phyloP scores from a whole-genome alignment of 2,113 vertebrate genomes.

The Oreotrochilus melanogaster region DNA sequence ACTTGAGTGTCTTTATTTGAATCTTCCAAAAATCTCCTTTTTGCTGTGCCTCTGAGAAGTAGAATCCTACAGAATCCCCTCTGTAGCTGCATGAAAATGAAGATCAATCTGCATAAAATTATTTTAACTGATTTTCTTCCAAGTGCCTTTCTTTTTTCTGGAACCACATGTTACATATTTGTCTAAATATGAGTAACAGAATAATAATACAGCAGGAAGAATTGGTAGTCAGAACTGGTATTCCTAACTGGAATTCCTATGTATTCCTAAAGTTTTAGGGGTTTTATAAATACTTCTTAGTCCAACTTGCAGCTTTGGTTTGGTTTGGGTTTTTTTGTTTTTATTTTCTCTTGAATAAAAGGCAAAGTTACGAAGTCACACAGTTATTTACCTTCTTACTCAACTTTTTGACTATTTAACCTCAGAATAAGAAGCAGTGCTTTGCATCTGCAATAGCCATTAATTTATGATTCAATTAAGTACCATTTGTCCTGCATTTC shows the following conservation, averaged over 20 bases:
- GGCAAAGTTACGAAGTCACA: too few species aligned
- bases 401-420: too few species aligned
- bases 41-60: neutral
- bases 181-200: neutral
- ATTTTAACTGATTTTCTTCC: neutral
- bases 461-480: too few species aligned
- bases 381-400: too few species aligned
- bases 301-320: too few species aligned
- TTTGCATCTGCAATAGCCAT: too few species aligned
- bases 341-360: too few species aligned
- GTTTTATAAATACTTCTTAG: neutral
- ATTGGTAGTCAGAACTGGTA: neutral
- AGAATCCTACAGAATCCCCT: neutral
- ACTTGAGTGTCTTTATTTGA: neutral
- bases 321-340: too few species aligned
- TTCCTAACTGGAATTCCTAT: neutral
- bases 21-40: neutral
- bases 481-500: too few species aligned
- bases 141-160: neutral
- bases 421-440: too few species aligned
- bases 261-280: neutral
- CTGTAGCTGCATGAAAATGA: neutral
- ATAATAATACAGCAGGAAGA: neutral
- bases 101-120: neutral
- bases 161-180: neutral